Percentiles rank a stretch among this genome's conserved stretches.
Evolutionary conservation across 2,797 vertebrate species (phyloP).

Genomic region (Alcedo quadribrachys): DNA sequence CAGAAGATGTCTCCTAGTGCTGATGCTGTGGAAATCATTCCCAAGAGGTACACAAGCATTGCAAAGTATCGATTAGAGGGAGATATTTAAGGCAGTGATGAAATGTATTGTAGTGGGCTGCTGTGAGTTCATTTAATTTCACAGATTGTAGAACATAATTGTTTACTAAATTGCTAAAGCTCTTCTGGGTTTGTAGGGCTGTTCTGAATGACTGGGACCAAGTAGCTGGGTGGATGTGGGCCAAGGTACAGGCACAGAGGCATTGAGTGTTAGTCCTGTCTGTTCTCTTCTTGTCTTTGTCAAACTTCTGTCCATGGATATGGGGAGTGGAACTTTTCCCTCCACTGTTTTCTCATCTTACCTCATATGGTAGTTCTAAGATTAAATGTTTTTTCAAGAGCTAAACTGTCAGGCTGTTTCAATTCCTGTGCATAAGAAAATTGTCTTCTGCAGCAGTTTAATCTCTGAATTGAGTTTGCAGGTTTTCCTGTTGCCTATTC

Average conservation of each 20-base stretch:
- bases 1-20: background rate
- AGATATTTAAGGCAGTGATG: background rate
- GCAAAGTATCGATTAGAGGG: background rate
- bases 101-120: background rate
- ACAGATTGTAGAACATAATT: background rate
- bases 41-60: background rate
- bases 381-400: background rate
- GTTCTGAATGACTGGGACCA: background rate
- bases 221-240: background rate
- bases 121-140: background rate
- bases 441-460: background rate
- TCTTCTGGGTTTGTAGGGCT: background rate
- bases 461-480: background rate
- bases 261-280: background rate
- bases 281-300: conserved; percentile 1
- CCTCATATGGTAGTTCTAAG: background rate
- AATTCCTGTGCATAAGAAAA: background rate
- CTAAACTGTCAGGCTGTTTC: background rate
- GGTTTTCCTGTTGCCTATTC: background rate
- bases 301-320: background rate
- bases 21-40: background rate
- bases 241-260: background rate
- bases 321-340: background rate
- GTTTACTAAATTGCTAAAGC: background rate
- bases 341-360: background rate